These are phyloP conservation scores for Spilarctia lutea DNA, from an alignment of 2,888 invertebrate species.

Conservation along the genomic window DNA sequence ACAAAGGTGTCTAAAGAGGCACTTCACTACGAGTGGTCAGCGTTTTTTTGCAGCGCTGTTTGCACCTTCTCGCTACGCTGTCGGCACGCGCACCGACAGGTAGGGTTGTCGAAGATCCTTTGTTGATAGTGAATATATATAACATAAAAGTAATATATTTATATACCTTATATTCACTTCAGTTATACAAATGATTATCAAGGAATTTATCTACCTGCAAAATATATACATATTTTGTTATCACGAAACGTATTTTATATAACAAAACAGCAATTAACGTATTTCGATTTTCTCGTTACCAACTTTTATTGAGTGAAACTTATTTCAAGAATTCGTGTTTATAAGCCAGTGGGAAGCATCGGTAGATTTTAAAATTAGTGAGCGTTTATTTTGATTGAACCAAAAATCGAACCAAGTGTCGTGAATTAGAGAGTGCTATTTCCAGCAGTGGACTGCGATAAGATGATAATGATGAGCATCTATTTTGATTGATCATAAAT, in stretches of 20 bases:
- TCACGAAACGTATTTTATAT: not conserved
- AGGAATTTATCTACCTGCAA: not conserved
- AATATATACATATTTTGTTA: not conserved
- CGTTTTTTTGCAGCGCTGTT: constrained; percentile 76
- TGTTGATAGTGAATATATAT: not conserved
- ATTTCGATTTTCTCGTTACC: not conserved
- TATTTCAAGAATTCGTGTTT: not conserved
- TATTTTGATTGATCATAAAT: not conserved
- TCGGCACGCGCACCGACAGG: constrained; percentile 75
- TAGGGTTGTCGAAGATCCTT: constrained; percentile 39
- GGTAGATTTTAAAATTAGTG: not conserved
- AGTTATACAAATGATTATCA: not conserved
- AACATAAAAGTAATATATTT: not conserved
- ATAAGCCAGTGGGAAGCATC: not conserved
- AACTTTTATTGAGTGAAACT: not conserved
- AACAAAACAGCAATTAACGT: not conserved
- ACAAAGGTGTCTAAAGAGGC: constrained; percentile 68
- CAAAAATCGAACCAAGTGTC: too few relatives aligned
- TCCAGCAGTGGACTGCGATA: too few relatives aligned
- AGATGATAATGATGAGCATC: too few relatives aligned
- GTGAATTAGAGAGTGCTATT: too few relatives aligned
- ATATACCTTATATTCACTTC: not conserved
- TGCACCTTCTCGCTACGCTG: constrained; percentile 53
- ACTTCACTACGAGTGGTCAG: constrained; percentile 78
- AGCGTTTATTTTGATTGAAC: not conserved